Percentiles rank a stretch among this genome's conserved stretches.
Conservation (phyloP, 1,140 invertebrate species). For the Teleopsis dalmanni region DNA sequence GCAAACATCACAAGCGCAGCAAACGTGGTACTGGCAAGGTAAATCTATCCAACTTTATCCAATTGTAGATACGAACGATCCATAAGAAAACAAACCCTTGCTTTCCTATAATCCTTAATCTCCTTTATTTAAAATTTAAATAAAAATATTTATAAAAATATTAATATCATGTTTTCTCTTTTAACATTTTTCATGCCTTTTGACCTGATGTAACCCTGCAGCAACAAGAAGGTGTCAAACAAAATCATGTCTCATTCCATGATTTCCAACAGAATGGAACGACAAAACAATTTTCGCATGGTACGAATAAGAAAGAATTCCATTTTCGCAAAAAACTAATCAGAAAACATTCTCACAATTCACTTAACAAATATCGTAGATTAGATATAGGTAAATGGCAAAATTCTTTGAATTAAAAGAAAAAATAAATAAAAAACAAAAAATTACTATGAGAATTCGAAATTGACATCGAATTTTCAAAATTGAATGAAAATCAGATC, state of each 20-base stretch:
- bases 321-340: constrained; percentile 45
- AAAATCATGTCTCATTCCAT: constrained; percentile 78
- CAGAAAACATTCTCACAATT: constrained; percentile 47
- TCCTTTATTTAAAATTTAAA: not conserved
- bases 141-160: not conserved
- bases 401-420: constrained; percentile 6
- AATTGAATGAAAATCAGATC: too few relatives aligned
- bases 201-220: constrained; percentile 2
- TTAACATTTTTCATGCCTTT: not conserved
- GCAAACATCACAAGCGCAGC: constrained; percentile 72
- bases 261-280: constrained; percentile 80
- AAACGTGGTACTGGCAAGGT: constrained; percentile 67
- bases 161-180: not conserved
- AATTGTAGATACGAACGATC: too few relatives aligned
- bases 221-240: constrained; percentile 54
- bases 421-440: not conserved
- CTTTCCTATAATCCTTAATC: too few relatives aligned
- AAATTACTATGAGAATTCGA: too few relatives aligned
- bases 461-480: too few relatives aligned
- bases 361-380: constrained; percentile 47
- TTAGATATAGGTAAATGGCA: constrained; percentile 47
- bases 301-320: constrained; percentile 56
- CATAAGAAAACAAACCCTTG: too few relatives aligned
- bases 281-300: constrained; percentile 76
- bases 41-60: too few relatives aligned